Evolutionary conservation across 2,888 invertebrate genomes (phyloP).

Genomic region (Dione vanillae): DNA sequence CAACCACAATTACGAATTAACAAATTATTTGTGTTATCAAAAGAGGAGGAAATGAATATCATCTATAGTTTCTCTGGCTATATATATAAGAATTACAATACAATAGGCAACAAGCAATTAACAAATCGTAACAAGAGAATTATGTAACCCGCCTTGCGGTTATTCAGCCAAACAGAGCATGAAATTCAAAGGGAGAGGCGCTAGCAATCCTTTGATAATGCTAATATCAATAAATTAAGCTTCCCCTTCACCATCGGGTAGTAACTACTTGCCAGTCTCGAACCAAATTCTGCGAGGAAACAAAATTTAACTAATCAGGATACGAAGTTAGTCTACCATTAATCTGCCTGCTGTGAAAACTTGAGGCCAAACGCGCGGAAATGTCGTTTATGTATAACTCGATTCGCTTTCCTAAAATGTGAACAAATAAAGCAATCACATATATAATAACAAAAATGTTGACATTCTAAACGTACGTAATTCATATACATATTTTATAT

Average conservation of each 20-base stretch:
- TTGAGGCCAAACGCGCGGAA: neutral
- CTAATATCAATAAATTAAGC: conserved; percentile 40
- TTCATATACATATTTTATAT: too few species aligned
- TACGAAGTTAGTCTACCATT: neutral
- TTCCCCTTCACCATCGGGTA: conserved; percentile 30
- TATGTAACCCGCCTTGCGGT: conserved; percentile 22
- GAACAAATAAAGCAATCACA: neutral
- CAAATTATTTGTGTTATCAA: too few species aligned
- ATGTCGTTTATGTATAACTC: neutral
- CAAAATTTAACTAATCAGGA: conserved; percentile 10
- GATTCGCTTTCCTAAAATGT: neutral
- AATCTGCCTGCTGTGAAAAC: neutral
- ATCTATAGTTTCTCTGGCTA: too few species aligned
- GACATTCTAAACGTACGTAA: too few species aligned
- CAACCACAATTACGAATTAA: too few species aligned
- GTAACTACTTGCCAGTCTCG: conserved; percentile 28
- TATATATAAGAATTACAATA: too few species aligned
- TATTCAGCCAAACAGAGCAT: conserved; percentile 33
- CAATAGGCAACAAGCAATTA: too few species aligned
- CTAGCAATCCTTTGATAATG: conserved; percentile 35
- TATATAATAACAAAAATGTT: too few species aligned
- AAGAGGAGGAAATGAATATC: too few species aligned
- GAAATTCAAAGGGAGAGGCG: conserved; percentile 29
- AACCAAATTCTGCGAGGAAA: conserved; percentile 1
- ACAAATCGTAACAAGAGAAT: too few species aligned